Conservation (phyloP, 1,140 invertebrate species). For the Cyclina sinensis region DNA sequence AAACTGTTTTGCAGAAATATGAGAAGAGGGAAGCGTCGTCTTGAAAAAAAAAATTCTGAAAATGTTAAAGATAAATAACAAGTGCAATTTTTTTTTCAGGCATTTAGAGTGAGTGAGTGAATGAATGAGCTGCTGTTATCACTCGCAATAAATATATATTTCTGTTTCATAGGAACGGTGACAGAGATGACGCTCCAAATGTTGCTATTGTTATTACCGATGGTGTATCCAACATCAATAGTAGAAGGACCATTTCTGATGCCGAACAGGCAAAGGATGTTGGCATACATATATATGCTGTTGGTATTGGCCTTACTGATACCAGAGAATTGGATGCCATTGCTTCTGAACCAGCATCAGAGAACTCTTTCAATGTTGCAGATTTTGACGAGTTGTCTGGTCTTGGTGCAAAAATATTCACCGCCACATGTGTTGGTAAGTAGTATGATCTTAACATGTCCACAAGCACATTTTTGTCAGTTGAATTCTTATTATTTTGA, state of each 20-base stretch:
- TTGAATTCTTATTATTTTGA: too few relatives aligned
- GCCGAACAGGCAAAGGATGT: slow-evolving; percentile 55
- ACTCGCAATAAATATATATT: slow-evolving; percentile 11
- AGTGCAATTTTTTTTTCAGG: too few relatives aligned
- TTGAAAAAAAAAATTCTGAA: too few relatives aligned
- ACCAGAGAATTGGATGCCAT: slow-evolving; percentile 72
- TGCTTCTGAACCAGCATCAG: slow-evolving; percentile 64
- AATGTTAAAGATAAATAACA: too few relatives aligned
- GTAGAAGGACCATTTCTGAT: slow-evolving; percentile 67
- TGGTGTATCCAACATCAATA: slow-evolving; percentile 78
- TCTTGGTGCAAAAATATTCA: slow-evolving; percentile 76
- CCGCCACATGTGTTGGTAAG: slow-evolving; percentile 70
- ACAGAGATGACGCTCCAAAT: slow-evolving; percentile 70
- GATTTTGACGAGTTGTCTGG: slow-evolving; percentile 71
- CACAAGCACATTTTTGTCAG: too few relatives aligned
- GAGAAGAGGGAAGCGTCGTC: too few relatives aligned
- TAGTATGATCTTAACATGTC: too few relatives aligned
- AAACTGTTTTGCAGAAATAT: too few relatives aligned
- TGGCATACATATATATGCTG: slow-evolving; percentile 74
- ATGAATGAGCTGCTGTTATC: too few relatives aligned
- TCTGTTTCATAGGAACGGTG: slow-evolving; percentile 70
- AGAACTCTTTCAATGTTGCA: slow-evolving; percentile 72
- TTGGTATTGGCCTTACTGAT: slow-evolving; percentile 75
- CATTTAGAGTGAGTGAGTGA: too few relatives aligned
- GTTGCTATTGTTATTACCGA: slow-evolving; percentile 80